These are phyloP conservation scores for Hydrolagus affinis DNA, from an alignment of 2,113 vertebrate species.

Conservation along the genomic window DNA sequence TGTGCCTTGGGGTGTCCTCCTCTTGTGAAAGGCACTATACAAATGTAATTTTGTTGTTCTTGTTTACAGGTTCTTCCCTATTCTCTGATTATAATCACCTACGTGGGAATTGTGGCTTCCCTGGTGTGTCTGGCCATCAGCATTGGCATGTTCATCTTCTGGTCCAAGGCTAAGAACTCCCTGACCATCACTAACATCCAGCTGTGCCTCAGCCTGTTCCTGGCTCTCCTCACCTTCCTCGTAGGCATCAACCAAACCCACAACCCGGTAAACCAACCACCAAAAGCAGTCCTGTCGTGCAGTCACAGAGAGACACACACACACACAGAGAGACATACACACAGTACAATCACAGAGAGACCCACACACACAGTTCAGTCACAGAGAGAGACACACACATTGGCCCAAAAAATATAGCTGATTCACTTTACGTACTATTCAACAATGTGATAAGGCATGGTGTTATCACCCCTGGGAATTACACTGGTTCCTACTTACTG, in stretches of 20 bases:
- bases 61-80: too few species aligned
- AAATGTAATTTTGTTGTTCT: too few species aligned
- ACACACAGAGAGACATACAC: background rate
- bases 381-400: too few species aligned
- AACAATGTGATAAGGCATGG: background rate
- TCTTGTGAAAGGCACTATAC: too few species aligned
- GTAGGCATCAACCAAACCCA: conserved; percentile 1
- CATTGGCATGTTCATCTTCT: background rate
- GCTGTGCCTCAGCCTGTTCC: conserved; percentile 9
- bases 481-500: too few species aligned
- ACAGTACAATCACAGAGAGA: background rate
- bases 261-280: background rate
- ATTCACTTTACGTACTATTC: background rate
- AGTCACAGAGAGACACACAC: background rate
- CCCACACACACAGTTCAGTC: background rate
- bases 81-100: background rate
- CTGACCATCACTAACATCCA: background rate
- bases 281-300: background rate
- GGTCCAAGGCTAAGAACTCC: background rate
- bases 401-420: background rate
- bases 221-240: background rate
- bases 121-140: conserved; percentile 7
- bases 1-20: too few species aligned
- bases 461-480: too few species aligned
- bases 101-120: background rate